Percentiles rank a stretch among this genome's conserved stretches.
Evolutionary conservation across 2,797 vertebrate species (phyloP).

Genomic region (Microchirus variegatus): DNA sequence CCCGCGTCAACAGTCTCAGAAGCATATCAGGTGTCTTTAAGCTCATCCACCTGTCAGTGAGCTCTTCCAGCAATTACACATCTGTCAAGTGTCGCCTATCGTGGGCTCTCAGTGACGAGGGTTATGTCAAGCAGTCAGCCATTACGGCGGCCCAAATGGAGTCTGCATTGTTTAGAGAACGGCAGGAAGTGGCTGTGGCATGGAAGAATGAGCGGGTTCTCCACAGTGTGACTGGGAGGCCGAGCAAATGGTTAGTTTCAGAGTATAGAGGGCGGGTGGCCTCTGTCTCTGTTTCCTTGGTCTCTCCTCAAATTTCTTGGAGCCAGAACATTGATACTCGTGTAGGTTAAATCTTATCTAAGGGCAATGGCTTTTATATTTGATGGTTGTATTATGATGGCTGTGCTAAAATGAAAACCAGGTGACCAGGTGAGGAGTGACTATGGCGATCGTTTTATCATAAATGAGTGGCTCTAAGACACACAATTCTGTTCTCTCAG

Average conservation of each 20-base stretch:
- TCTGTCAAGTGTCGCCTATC: constrained; percentile 85
- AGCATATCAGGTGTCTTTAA: constrained; percentile 82
- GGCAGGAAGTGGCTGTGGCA: constrained; percentile 72
- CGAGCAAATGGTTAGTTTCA: constrained; percentile 60
- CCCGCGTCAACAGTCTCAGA: constrained; percentile 65
- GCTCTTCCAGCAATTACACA: constrained; percentile 84
- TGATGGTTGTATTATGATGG: constrained; percentile 58
- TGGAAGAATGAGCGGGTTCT: constrained; percentile 78
- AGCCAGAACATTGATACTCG: constrained; percentile 25
- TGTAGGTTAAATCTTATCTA: constrained; percentile 62
- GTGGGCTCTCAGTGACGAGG: constrained; percentile 76
- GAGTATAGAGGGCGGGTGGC: constrained; percentile 6
- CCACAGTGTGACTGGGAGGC: constrained; percentile 68
- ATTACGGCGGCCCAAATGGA: constrained; percentile 79
- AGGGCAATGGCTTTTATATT: constrained; percentile 65
- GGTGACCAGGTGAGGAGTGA: too few species aligned
- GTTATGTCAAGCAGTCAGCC: constrained; percentile 85
- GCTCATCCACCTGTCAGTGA: constrained; percentile 81
- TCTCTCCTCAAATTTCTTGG: constrained; percentile 62
- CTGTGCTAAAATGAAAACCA: constrained; percentile 62
- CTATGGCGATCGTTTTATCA: too few species aligned
- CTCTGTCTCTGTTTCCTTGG: constrained; percentile 48
- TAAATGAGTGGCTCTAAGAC: too few species aligned
- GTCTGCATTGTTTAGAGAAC: constrained; percentile 79
- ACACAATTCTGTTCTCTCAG: too few species aligned